These are phyloP conservation scores for Drosophila pseudotakahashii DNA, from an alignment of 2,888 invertebrate genomes.

Conservation along the genomic window DNA sequence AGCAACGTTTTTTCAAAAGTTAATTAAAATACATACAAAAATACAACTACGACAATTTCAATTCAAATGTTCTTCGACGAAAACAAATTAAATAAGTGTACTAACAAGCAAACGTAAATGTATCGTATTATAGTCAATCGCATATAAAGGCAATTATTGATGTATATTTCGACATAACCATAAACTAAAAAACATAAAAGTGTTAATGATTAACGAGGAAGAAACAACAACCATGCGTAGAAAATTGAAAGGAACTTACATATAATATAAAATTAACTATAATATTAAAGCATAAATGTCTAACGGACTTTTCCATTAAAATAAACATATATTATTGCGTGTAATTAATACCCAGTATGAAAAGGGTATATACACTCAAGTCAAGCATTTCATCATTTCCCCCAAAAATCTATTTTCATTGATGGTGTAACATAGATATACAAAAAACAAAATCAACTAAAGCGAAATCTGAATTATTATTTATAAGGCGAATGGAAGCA, in stretches of 20 bases:
- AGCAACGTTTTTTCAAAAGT: conserved; percentile 61
- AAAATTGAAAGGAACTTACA: conserved; percentile 69
- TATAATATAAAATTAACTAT: conserved; percentile 26
- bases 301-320: conserved; percentile 37
- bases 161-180: conserved; percentile 68
- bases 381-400: conserved; percentile 52
- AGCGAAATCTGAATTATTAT: conserved; percentile 18
- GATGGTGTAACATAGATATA: conserved; percentile 76
- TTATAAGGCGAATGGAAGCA: conserved; percentile 6
- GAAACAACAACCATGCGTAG: conserved; percentile 73
- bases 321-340: conserved; percentile 14
- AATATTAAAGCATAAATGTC: conserved; percentile 33
- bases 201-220: conserved; percentile 27
- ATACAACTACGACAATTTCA: conserved; percentile 45
- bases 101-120: conserved; percentile 55
- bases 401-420: conserved; percentile 60
- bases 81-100: conserved; percentile 78
- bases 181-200: conserved; percentile 33
- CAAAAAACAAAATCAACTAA: conserved; percentile 43
- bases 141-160: conserved; percentile 59
- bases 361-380: conserved; percentile 21
- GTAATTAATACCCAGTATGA: conserved; percentile 14
- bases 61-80: conserved; percentile 63
- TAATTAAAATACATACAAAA: conserved; percentile 51
- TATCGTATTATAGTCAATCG: conserved; percentile 56